These are phyloP conservation scores for Apotomis betuletana DNA, from an alignment of 2,888 invertebrate genomes.

Conservation along the genomic window DNA sequence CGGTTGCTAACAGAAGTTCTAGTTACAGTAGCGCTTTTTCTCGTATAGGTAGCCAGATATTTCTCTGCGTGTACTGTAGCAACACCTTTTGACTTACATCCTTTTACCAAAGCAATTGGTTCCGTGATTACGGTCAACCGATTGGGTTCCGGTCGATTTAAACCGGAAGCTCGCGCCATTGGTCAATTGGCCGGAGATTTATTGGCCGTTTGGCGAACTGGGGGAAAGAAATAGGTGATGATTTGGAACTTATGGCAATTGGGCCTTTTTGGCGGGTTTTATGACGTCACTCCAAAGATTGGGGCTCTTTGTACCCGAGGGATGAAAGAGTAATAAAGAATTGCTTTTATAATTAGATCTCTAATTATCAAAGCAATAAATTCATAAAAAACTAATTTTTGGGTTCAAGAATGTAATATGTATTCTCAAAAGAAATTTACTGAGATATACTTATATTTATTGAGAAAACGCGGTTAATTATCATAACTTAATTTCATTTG, in stretches of 20 bases:
- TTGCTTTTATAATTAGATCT: no score
- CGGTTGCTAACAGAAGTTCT: no score
- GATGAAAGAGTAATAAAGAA: not conserved
- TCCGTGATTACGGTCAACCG: constrained; percentile 40
- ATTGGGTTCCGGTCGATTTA: constrained; percentile 41
- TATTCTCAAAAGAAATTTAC: no score
- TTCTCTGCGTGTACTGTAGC: no score
- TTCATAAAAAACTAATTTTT: no score
- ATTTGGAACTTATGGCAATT: constrained; percentile 19
- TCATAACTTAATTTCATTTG: no score
- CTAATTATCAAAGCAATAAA: no score
- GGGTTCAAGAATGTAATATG: no score
- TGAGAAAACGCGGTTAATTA: no score
- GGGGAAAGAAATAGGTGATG: constrained; percentile 9
- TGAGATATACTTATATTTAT: no score
- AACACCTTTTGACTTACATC: not conserved
- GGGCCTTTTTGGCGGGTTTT: not conserved
- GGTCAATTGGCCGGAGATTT: constrained; percentile 39
- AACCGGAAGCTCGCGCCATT: constrained; percentile 40
- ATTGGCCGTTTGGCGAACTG: constrained; percentile 25
- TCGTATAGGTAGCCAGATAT: no score
- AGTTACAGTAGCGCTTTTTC: no score
- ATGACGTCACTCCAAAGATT: not conserved
- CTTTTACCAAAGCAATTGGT: not conserved
- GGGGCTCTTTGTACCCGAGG: not conserved